These are phyloP conservation scores for Archocentrus centrarchus DNA, from an alignment of 2,113 vertebrate species.

Conservation along the genomic window DNA sequence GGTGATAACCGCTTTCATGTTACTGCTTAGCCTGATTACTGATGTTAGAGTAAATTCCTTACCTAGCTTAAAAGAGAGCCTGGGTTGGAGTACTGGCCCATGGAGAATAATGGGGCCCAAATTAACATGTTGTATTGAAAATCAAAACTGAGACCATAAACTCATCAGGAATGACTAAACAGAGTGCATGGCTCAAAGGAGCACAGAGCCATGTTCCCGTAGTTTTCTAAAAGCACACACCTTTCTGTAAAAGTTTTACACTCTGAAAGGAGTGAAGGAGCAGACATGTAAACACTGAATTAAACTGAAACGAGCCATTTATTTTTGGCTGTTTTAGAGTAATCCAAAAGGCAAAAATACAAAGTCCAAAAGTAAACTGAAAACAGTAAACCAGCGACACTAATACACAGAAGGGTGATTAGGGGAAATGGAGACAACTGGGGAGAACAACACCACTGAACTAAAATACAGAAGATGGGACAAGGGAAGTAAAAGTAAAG, in stretches of 20 bases:
- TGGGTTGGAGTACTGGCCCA: neutral
- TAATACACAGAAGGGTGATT: too few species aligned
- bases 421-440: too few species aligned
- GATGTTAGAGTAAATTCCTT: neutral
- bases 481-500: too few species aligned
- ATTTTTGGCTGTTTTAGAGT: too few species aligned
- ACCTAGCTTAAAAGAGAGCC: neutral
- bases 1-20: neutral
- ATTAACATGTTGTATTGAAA: neutral
- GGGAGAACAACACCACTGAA: too few species aligned
- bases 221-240: neutral
- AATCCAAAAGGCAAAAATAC: too few species aligned
- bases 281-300: too few species aligned
- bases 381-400: too few species aligned
- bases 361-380: too few species aligned
- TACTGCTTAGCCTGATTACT: neutral
- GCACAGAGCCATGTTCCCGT: neutral
- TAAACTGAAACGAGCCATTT: too few species aligned
- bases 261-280: neutral
- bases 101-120: neutral
- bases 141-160: fast-evolving
- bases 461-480: too few species aligned
- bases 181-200: neutral
- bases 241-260: neutral
- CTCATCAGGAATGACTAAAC: neutral